Evolutionary conservation across 2,113 vertebrate species (phyloP).

Genomic region (Diadophis punctatus): DNA sequence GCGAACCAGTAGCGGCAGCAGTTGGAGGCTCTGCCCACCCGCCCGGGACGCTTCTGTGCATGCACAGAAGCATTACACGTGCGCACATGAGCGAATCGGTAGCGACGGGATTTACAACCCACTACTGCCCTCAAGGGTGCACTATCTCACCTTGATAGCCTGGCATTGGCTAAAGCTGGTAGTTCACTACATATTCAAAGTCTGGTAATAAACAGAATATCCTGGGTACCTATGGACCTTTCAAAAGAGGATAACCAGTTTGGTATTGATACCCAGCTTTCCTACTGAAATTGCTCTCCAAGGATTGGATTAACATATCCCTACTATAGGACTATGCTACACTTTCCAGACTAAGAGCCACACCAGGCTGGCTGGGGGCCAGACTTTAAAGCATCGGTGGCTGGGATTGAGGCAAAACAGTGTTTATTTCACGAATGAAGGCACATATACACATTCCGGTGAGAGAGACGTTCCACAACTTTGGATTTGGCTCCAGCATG

Average conservation of each 20-base stretch:
- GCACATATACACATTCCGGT: background rate
- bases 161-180: background rate
- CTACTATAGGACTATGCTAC: background rate
- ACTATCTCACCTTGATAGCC: background rate
- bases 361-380: background rate
- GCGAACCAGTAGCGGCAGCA: too few species aligned
- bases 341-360: background rate
- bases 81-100: too few species aligned
- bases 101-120: too few species aligned
- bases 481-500: background rate
- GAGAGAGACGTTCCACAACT: background rate
- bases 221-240: background rate
- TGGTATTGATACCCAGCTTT: background rate
- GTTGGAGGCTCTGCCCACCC: too few species aligned
- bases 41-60: too few species aligned
- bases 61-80: too few species aligned
- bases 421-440: background rate
- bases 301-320: background rate
- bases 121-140: background rate
- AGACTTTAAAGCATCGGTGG: background rate
- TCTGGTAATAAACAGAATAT: background rate
- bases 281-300: background rate
- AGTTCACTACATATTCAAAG: background rate
- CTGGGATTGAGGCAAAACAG: background rate
- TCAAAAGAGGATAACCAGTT: background rate